Percentiles rank a stretch among this genome's conserved stretches.
These are phyloP conservation scores for Chloropsis hardwickii DNA, from an alignment of 2,113 vertebrate species.

Conservation along the genomic window DNA sequence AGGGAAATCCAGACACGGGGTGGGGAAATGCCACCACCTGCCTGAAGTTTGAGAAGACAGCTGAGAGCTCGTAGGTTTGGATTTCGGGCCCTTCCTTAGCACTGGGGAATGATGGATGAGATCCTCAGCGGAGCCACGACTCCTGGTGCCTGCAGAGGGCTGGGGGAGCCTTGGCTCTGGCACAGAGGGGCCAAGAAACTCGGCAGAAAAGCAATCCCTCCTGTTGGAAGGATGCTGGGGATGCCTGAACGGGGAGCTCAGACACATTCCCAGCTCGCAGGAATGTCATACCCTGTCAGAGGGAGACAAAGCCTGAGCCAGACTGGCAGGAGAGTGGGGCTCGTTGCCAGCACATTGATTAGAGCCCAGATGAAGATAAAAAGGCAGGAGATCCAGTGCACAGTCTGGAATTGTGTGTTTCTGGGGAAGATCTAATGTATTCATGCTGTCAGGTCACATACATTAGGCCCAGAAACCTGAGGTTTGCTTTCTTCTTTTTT, in stretches of 20 bases:
- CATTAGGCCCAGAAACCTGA: slow-evolving; percentile 23
- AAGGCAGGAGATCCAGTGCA: background rate
- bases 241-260: background rate
- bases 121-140: background rate
- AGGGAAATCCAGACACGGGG: background rate
- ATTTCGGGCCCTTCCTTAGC: background rate
- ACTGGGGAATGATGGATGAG: background rate
- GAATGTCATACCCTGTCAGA: slow-evolving; percentile 1
- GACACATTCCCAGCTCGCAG: background rate
- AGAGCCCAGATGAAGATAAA: slow-evolving; percentile 35
- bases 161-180: background rate
- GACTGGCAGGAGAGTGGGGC: slow-evolving; percentile 16
- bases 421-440: slow-evolving; percentile 43
- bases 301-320: background rate
- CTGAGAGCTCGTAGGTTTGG: background rate
- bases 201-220: background rate
- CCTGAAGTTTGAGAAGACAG: background rate
- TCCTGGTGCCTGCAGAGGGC: background rate
- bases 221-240: background rate
- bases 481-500: slow-evolving; percentile 10
- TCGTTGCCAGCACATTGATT: slow-evolving; percentile 28
- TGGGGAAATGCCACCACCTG: background rate
- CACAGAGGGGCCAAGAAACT: background rate
- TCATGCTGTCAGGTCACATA: slow-evolving; percentile 47
- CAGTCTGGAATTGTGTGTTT: background rate